phyloP scores from a whole-genome alignment of 1,140 invertebrate genomes.

The Heterodera schachtii region DNA sequence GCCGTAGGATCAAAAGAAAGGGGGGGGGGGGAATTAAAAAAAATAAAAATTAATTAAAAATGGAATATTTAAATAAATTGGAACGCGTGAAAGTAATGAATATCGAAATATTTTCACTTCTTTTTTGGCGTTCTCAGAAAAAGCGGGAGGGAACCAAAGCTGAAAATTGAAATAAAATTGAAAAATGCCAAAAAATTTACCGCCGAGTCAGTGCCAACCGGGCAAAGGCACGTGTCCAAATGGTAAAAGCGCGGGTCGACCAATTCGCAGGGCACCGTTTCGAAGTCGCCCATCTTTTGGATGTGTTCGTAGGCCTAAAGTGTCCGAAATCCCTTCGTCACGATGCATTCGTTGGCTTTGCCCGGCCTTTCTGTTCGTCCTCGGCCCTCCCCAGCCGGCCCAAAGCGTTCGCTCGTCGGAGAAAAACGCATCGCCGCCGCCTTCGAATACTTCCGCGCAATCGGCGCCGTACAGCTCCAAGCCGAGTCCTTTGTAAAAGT shows the following conservation, averaged over 20 bases:
- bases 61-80: too few species aligned
- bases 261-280: constrained; percentile 60
- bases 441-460: constrained; percentile 60
- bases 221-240: constrained; percentile 63
- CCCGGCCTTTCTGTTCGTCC: constrained; percentile 51
- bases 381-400: constrained; percentile 58
- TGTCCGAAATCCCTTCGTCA: neutral
- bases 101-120: constrained; percentile 38
- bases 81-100: too few species aligned
- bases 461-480: constrained; percentile 56
- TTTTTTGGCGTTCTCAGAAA: constrained; percentile 53
- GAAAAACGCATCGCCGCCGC: constrained; percentile 63
- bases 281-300: constrained; percentile 53
- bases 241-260: constrained; percentile 59
- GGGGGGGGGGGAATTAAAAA: too few species aligned
- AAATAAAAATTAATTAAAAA: too few species aligned
- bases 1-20: constrained; percentile 51
- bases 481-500: constrained; percentile 60
- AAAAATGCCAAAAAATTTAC: neutral
- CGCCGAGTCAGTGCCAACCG: constrained; percentile 54
- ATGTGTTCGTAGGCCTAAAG: constrained; percentile 58
- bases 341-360: neutral
- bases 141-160: constrained; percentile 62
- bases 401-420: constrained; percentile 59
- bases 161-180: neutral